These are phyloP conservation scores for Berghia stephanieae DNA, from an alignment of 1,140 invertebrate species.

Conservation along the genomic window DNA sequence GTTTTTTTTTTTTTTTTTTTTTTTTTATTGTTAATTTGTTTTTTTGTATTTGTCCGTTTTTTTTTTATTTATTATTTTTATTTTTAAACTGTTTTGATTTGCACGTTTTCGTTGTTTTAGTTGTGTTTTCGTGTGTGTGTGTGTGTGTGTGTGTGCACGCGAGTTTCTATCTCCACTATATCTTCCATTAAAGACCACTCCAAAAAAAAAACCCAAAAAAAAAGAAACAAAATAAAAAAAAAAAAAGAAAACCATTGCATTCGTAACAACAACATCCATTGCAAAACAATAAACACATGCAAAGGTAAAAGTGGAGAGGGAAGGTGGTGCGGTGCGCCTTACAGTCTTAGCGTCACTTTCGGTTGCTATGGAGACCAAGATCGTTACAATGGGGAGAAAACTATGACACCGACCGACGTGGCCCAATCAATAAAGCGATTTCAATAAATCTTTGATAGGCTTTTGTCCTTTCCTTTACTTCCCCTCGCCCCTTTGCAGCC, in stretches of 20 bases:
- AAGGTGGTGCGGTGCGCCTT: background rate
- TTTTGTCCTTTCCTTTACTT: background rate
- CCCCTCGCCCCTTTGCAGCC: background rate
- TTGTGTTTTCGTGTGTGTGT: background rate
- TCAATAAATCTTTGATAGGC: conserved; percentile 27
- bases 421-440: conserved; percentile 21
- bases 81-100: background rate
- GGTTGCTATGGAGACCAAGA: conserved; percentile 25
- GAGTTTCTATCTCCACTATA: conserved; percentile 11
- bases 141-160: conserved; percentile 12
- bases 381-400: conserved; percentile 16
- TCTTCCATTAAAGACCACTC: no score
- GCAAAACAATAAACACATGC: no score
- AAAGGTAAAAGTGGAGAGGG: background rate
- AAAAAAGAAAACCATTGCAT: no score
- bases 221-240: no score
- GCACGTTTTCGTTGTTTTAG: background rate
- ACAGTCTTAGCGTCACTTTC: background rate
- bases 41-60: background rate
- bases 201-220: no score
- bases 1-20: no score
- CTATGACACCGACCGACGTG: conserved; percentile 4
- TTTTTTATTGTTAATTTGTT: background rate
- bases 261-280: no score
- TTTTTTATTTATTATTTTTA: background rate